Evolutionary conservation across 1,140 invertebrate genomes (phyloP), one percentile per base, ranked within the genome.

Genomic region (Calephelis nemesis): DNA sequence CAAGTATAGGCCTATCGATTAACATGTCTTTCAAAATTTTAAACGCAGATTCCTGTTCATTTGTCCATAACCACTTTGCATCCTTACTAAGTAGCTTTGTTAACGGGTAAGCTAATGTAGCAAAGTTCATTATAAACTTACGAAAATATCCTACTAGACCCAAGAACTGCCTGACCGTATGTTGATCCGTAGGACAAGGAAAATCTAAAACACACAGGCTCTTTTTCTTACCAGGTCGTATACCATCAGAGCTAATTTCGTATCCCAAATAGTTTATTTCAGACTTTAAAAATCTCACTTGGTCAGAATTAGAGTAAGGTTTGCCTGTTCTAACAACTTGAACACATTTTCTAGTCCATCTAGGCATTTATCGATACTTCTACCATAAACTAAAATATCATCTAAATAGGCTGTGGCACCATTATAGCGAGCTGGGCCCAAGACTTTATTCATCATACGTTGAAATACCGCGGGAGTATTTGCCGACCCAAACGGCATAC

Each of bases 401-500:
- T 71, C 69, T 6, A 74, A 58, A 48, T 69, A 71, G 8, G 66
- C 65, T 7, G 68, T 68, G 12, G 69, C 62, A 2, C 12, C 15
- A n/a, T 10, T 47, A 4, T 49, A 67, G 7, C 66, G 39, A 12
- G 30, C 9, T 2, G 47, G 12, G 15, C 47, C 69, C n/a, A 70
- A 47, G 13, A 70, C 45, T 7, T 15, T 45, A 49, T 71, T 70
- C n/a, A 70, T 74, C 50, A 70, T 63, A 15, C 64, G 45, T 47
- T 73, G 62, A 40, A 75, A 73, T 0, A 69, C 50, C 0, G 67
- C 69, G 0, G 69, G 69, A 4, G 71, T 71, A 39, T 74, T 74
- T 7, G 65, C 67, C 9, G 69, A 48, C 5, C 73, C 69, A 52
- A 71, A 74, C 15, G 67, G 73, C 67, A 74, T 71, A 19, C 67